Evolutionary conservation across 1,140 invertebrate genomes (phyloP).

Genomic region (Cyrtorhinus lividipennis): DNA sequence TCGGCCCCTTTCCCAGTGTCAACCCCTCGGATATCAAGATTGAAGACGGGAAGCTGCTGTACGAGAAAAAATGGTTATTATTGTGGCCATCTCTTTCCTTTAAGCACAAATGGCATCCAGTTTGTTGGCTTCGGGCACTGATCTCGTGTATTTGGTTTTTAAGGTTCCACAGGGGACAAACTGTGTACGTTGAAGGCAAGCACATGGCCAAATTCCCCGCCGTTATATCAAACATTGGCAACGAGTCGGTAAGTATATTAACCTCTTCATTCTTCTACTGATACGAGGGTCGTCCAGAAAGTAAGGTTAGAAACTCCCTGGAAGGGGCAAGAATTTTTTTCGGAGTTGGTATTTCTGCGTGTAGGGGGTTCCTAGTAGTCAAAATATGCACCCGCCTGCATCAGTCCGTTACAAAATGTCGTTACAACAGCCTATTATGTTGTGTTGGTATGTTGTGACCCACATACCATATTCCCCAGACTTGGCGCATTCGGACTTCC

Average conservation of each 20-base stretch:
- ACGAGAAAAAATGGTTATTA: conserved; percentile 69
- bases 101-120: too few relatives aligned
- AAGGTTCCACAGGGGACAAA: conserved; percentile 81
- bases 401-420: background rate
- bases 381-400: background rate
- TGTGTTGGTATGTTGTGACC: too few relatives aligned
- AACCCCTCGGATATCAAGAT: conserved; percentile 34
- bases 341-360: too few relatives aligned
- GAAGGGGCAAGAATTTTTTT: too few relatives aligned
- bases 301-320: too few relatives aligned
- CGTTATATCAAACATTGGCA: conserved; percentile 75
- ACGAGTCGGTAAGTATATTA: conserved; percentile 54
- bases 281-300: background rate
- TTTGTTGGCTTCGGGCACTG: too few relatives aligned
- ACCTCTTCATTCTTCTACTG: background rate
- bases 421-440: background rate
- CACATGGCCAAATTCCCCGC: conserved; percentile 67
- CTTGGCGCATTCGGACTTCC: too few relatives aligned
- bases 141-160: conserved; percentile 23
- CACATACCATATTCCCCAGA: too few relatives aligned
- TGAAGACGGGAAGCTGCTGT: conserved; percentile 86
- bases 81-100: conserved; percentile 9
- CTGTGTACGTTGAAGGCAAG: conserved; percentile 78
- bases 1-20: conserved; percentile 19
- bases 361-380: too few relatives aligned